Evolutionary conservation across 2,113 vertebrate species (phyloP).

Genomic region (Eidolon helvum): DNA sequence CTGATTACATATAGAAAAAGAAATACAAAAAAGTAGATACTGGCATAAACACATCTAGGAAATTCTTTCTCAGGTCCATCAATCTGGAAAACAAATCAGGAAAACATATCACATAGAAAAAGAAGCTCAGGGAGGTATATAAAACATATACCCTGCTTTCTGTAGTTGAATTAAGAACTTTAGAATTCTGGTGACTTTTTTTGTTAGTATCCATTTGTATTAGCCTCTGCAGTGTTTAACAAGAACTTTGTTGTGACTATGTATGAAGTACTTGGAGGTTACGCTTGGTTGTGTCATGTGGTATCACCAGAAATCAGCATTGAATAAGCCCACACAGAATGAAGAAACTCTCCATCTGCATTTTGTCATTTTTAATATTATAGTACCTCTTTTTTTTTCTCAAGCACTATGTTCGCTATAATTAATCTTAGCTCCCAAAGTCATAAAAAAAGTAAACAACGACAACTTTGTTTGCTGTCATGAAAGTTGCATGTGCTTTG

Average conservation of each 20-base stretch:
- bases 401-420: not conserved
- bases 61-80: not conserved
- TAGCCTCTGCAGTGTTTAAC: not conserved
- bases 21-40: not conserved
- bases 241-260: not conserved
- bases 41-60: not conserved
- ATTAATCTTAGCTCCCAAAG: not conserved
- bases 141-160: not conserved
- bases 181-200: not conserved
- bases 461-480: not conserved
- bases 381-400: not conserved
- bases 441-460: not conserved
- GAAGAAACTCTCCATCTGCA: not conserved
- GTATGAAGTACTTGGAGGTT: not conserved
- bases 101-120: not conserved
- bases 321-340: not conserved
- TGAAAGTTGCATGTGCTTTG: not conserved
- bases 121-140: not conserved
- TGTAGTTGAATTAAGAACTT: not conserved
- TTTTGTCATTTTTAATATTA: not conserved
- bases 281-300: rapidly evolving
- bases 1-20: not conserved
- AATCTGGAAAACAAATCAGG: not conserved
- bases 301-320: not conserved
- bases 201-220: not conserved